Base-by-base conservation (phyloP, 1,140 invertebrate genomes). In the Penaeus chinensis region DNA sequence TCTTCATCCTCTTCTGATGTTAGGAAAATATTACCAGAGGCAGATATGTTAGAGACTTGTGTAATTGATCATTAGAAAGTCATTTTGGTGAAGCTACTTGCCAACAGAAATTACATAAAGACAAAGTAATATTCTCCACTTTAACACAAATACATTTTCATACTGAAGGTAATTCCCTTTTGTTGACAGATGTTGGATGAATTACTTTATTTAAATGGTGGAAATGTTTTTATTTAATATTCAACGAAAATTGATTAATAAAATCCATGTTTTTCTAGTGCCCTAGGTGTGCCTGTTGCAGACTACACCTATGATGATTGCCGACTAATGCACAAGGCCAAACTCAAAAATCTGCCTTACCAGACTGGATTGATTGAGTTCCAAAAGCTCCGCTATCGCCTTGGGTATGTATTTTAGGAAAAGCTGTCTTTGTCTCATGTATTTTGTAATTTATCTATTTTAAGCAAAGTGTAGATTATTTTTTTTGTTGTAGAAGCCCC, bases 221-320 rank as follows among this genome's bases (percentile, higher is more conserved):
- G 54, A 54, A 54, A 13, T 54, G 10, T 4, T 54, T 0, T 54
- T 11, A 11, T 54, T 54, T 54, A 2, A 16, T 54, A 54, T 54
- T 11, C 54, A 54, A 54, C 5, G 0, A 8, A 54, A 13, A 54
- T 54, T 11, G 0, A 54, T 13, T 54, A 2, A 54, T 54, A 10
- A 54, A 54, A 54, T 13, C 54, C 54, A 54, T 54, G 24, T 61
- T 74, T 42, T 82, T 65, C 37, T 77, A 90, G 89, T 82, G 90
- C 90, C 20, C 65, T 90, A 27, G 90, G 89, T 32, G 87, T 90
- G 62, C 90, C 90, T 32, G 90, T 90, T 1, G 82, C 87, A 65
- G 90, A 90, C 79, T 90, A 90, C 84, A 90, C 97, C 0, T 98
- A 96, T 92, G 97, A 98, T 92, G 98, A 98, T 93, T 98, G 97